A percentile compares a stretch with the other conserved stretches of the same genome.
These are phyloP conservation scores for Pantherophis vulpinus DNA, from an alignment of 2,797 vertebrate species.

Conservation along the genomic window DNA sequence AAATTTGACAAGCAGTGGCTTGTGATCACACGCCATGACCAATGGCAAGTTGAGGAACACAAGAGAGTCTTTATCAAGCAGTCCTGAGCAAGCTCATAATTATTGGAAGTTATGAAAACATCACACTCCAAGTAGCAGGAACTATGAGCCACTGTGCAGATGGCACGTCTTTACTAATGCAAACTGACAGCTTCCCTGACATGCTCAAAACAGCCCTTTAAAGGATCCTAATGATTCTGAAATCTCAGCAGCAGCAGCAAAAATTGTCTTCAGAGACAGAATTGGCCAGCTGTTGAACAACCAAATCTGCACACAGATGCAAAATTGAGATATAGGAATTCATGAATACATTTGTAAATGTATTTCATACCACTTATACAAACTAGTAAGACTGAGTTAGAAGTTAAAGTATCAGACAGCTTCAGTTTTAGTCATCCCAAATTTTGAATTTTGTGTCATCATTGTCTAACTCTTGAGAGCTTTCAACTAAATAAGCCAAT, in stretches of 20 bases:
- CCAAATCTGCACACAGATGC: rapidly evolving
- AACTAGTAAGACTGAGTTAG: not conserved
- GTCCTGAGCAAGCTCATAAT: not conserved
- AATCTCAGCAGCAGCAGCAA: not conserved
- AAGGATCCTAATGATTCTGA: not conserved
- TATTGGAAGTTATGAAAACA: conserved; percentile 25
- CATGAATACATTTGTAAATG: not conserved
- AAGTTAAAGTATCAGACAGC: not conserved
- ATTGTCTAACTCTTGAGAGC: not conserved
- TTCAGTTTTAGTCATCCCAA: not conserved
- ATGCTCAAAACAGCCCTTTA: not conserved
- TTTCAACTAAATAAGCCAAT: not conserved
- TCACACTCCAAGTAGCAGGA: conserved; percentile 17
- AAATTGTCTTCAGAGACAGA: not conserved
- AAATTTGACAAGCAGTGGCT: not conserved
- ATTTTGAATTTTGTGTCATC: not conserved
- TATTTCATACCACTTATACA: not conserved
- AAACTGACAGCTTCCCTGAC: not conserved
- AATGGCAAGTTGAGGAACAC: conserved; percentile 7
- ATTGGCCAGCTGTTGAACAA: not conserved
- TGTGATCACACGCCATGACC: not conserved
- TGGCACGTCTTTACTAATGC: not conserved
- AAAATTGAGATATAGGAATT: not conserved
- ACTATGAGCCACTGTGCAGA: not conserved
- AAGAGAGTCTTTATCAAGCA: not conserved